Evolutionary conservation across 2,888 invertebrate genomes (phyloP).

Genomic region (Eupelmus urozonus): DNA sequence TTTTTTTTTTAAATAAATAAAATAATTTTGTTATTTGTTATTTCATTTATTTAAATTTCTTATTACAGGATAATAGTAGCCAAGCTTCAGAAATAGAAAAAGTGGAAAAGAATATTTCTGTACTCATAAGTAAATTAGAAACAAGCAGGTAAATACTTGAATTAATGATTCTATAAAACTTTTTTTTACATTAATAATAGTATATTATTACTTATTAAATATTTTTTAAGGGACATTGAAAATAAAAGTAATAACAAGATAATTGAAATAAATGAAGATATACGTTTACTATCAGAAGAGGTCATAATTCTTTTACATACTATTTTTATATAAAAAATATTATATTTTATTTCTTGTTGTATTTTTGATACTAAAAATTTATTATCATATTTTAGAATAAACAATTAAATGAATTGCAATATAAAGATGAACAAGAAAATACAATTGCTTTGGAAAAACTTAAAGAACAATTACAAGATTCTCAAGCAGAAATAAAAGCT

Average conservation of each 20-base stretch:
- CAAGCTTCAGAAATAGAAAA: neutral
- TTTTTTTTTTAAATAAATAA: neutral
- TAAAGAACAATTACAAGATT: constrained; percentile 27
- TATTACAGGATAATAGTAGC: constrained; percentile 19
- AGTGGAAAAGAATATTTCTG: constrained; percentile 7
- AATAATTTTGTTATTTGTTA: neutral
- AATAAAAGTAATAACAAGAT: constrained; percentile 9
- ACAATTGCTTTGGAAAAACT: constrained; percentile 33
- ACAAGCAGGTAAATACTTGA: constrained; percentile 22
- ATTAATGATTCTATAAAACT: no score
- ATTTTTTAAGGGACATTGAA: constrained; percentile 28
- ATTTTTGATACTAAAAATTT: neutral
- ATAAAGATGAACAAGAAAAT: constrained; percentile 41
- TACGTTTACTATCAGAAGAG: constrained; percentile 33
- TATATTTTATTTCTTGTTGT: neutral
- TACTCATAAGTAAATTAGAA: constrained; percentile 34
- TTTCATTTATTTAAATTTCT: constrained; percentile 24
- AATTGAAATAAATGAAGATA: constrained; percentile 23
- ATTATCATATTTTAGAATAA: constrained; percentile 30
- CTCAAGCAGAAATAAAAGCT: constrained; percentile 37
- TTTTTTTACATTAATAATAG: neutral
- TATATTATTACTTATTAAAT: neutral
- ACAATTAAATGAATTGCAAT: neutral
- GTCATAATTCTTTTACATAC: no score
- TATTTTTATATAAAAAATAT: no score